Evolutionary conservation across 2,113 vertebrate species (phyloP), one percentile per base, ranked within the genome.

Genomic region (Passer domesticus): DNA sequence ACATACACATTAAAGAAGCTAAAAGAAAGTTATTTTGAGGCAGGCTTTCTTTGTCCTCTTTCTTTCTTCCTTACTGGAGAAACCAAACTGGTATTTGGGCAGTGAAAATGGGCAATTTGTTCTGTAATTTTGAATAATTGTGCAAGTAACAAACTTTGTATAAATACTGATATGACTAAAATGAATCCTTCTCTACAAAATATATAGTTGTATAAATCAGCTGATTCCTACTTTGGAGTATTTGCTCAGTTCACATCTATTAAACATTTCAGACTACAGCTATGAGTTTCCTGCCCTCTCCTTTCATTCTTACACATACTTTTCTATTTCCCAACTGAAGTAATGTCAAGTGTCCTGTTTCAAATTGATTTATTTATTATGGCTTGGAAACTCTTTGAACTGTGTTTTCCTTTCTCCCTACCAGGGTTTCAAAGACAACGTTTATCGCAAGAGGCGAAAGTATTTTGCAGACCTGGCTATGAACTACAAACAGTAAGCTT

Each of bases 391-490:
- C 2, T 41, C 13, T 43, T 16, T 70, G 72, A 82, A 79, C 5
- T 55, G 73, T 50, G 58, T 53, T 69, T 95, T 85, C 72, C 28
- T 70, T 92, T 47, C 5, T 87, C 35, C 33, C 67, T 72, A 47
- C 20, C 74, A 99, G 99, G 99, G 99, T 90, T 99, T 99, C 98
- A 99, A 99, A 97, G 99, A 99, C 97, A 99, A 99, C 10, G 99
- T 99, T 73, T 99, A 99, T 91, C 98, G 99, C 49, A 99, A 98
- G 97, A 99, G 99, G 83, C 97, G 99, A 59, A 99, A 99, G 97
- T 99, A 99, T 95, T 99, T 99, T 98, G 99, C 99, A 91, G 99
- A 99, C 94, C 95, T 99, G 95, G 99, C 99, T 68, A 99, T 99
- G 98, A 98, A 97, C 94, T 99, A 98, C 95, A 99, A 98, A 98